Evolutionary conservation across 2,888 invertebrate species (phyloP).

Genomic region (Monochamus alternatus): DNA sequence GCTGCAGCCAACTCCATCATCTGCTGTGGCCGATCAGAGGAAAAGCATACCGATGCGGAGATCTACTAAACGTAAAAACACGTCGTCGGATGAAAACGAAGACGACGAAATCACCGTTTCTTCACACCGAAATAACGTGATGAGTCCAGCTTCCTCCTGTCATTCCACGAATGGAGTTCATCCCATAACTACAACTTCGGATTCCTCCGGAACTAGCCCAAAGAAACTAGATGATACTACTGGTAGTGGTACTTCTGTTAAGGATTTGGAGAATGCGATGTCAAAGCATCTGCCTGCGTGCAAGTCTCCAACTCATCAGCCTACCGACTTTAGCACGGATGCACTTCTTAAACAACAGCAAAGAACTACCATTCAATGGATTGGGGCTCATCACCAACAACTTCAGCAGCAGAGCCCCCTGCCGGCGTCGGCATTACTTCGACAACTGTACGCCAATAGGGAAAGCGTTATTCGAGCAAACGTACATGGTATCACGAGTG

Average conservation of each 20-base stretch:
- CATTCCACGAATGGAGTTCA: constrained; percentile 76
- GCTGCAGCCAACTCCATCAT: constrained; percentile 68
- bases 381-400: constrained; percentile 86
- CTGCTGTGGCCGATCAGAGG: constrained; percentile 60
- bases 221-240: constrained; percentile 71
- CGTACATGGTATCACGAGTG: constrained; percentile 76
- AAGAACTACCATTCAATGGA: constrained; percentile 93
- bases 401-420: constrained; percentile 75
- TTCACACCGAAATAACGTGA: constrained; percentile 69
- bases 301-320: constrained; percentile 78
- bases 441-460: constrained; percentile 93
- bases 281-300: constrained; percentile 89
- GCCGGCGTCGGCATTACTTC: constrained; percentile 90
- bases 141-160: constrained; percentile 78
- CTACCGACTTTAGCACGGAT: constrained; percentile 92
- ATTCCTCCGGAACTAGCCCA: constrained; percentile 68
- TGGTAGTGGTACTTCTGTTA: constrained; percentile 78
- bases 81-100: constrained; percentile 73
- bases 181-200: constrained; percentile 68
- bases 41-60: constrained; percentile 69
- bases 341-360: constrained; percentile 87
- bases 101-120: constrained; percentile 70
- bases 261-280: constrained; percentile 97
- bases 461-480: constrained; percentile 97
- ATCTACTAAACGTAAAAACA: constrained; percentile 77